A percentile compares a stretch with the other conserved stretches of the same genome.
phyloP scores from a whole-genome alignment of 2,113 vertebrate genomes.

The Oplegnathus fasciatus region DNA sequence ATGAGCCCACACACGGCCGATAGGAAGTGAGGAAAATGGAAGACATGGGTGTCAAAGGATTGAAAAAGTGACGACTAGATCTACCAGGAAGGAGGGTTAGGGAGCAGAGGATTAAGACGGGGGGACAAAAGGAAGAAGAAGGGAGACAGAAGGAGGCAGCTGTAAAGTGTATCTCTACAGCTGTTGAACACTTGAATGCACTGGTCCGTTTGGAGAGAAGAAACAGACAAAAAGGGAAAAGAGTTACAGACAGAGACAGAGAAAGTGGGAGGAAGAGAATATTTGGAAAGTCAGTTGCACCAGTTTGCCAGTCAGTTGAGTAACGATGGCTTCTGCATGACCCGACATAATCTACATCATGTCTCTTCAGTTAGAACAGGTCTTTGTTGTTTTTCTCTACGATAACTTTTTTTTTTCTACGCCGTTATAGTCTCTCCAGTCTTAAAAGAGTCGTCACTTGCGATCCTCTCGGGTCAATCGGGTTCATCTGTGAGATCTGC shows the following conservation, averaged over 20 bases:
- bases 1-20: conserved; percentile 24
- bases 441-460: conserved; percentile 43
- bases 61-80: conserved; percentile 26
- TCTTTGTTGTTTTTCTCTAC: conserved; percentile 32
- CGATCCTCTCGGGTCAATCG: conserved; percentile 18
- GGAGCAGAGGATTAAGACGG: neutral
- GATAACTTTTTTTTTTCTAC: conserved; percentile 24
- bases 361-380: conserved; percentile 38
- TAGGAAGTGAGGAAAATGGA: conserved; percentile 24
- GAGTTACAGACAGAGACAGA: conserved; percentile 37
- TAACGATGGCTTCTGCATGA: conserved; percentile 68
- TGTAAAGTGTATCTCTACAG: conserved; percentile 31
- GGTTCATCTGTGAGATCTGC: conserved; percentile 55
- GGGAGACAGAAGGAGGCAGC: neutral
- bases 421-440: conserved; percentile 48
- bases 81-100: neutral
- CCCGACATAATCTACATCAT: conserved; percentile 40
- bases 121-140: neutral
- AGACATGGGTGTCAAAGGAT: conserved; percentile 11
- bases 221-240: conserved; percentile 9
- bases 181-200: conserved; percentile 35
- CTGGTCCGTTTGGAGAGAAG: conserved; percentile 25
- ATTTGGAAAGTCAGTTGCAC: conserved; percentile 71
- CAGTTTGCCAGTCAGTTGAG: conserved; percentile 65
- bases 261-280: conserved; percentile 42